phyloP scores from a whole-genome alignment of 2,888 invertebrate genomes.

The Oscheius sp. region DNA sequence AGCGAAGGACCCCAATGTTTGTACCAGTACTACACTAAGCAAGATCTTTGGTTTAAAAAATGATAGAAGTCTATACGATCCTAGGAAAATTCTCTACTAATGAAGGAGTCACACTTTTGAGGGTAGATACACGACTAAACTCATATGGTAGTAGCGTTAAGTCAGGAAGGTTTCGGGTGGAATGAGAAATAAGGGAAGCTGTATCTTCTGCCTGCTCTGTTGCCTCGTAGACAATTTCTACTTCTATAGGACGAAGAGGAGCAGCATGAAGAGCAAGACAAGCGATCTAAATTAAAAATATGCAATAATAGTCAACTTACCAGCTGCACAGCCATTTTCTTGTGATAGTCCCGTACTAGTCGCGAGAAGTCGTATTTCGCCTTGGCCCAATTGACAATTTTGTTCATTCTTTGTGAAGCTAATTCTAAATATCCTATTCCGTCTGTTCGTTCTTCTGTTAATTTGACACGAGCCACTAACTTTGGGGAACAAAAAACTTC shows the following conservation, averaged over 20 bases:
- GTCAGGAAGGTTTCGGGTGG: conserved; percentile 21
- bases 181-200: conserved; percentile 4
- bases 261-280: conserved; percentile 10
- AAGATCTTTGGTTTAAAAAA: conserved; percentile 11
- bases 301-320: not conserved
- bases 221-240: conserved; percentile 10
- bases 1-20: not conserved
- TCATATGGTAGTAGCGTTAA: conserved; percentile 13
- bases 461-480: conserved; percentile 12
- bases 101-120: not conserved
- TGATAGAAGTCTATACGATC: not conserved
- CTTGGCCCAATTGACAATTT: conserved; percentile 18
- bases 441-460: conserved; percentile 14
- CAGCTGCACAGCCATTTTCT: conserved; percentile 21
- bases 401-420: conserved; percentile 7
- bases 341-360: conserved; percentile 12
- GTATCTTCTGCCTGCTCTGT: conserved; percentile 1
- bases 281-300: conserved; percentile 5
- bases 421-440: conserved; percentile 9
- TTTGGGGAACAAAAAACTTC: not conserved
- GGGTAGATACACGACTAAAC: conserved; percentile 17
- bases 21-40: conserved; percentile 17
- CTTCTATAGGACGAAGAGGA: conserved; percentile 19
- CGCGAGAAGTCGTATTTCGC: conserved; percentile 9
- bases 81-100: not conserved